These are phyloP conservation scores for Ascidia mentula DNA, from an alignment of 23 tunicate species.

Conservation along the genomic window DNA sequence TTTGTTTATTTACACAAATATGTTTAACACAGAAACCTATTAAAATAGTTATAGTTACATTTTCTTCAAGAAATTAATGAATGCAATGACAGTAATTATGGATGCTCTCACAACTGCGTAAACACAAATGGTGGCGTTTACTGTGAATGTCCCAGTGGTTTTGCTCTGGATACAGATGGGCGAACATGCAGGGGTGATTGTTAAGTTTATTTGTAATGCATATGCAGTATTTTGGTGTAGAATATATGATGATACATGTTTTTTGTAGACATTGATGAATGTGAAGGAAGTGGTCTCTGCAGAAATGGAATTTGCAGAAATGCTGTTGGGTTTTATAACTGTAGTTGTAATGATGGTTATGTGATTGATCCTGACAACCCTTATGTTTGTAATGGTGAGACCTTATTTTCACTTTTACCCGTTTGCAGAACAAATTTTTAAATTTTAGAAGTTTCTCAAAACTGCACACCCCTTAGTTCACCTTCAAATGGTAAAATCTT, in stretches of 20 bases:
- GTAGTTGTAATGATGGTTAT: conserved; percentile 23
- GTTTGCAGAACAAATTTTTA: no score
- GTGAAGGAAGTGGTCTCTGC: not conserved
- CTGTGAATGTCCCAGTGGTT: conserved; percentile 44
- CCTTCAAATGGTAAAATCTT: not conserved
- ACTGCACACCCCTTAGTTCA: not conserved
- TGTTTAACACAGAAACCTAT: not conserved
- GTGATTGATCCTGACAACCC: not conserved
- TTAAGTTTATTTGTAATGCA: not conserved
- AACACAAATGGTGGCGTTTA: conserved; percentile 42
- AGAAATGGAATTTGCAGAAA: conserved; percentile 18
- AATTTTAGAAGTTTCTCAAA: no score
- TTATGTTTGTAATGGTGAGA: not conserved
- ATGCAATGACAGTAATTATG: conserved; percentile 42
- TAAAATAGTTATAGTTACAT: no score
- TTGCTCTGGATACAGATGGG: conserved; percentile 30
- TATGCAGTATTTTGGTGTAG: not conserved
- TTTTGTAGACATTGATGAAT: conserved; percentile 9
- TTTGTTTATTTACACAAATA: not conserved
- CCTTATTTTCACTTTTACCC: no score
- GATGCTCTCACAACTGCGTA: conserved; percentile 45
- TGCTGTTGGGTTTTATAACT: not conserved
- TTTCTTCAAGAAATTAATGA: conserved; percentile 20
- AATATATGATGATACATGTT: not conserved
- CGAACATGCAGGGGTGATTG: conserved; percentile 10